A percentile compares a stretch with the other conserved stretches of the same genome.
Conservation (phyloP, 2,888 invertebrate species). For the Incurvaria masculella region DNA sequence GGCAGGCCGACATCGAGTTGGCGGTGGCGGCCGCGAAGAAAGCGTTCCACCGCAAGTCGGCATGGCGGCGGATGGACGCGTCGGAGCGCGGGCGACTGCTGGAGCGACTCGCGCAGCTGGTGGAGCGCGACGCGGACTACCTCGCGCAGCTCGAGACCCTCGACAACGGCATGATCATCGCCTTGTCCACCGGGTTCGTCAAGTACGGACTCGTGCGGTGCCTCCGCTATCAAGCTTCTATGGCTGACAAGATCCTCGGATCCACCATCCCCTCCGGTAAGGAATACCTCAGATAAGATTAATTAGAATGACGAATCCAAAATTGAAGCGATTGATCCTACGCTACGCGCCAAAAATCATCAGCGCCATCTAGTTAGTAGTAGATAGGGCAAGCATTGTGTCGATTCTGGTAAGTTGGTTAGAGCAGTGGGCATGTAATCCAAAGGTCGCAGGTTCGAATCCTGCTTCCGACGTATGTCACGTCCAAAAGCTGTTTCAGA, state of each 20-base stretch:
- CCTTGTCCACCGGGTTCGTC: constrained; percentile 49
- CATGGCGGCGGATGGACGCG: constrained; percentile 81
- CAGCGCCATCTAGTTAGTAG: too few relatives aligned
- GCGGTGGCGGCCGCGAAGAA: constrained; percentile 72
- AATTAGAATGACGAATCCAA: too few relatives aligned
- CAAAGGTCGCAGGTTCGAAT: too few relatives aligned
- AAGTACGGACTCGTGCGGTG: constrained; percentile 42
- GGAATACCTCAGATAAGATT: too few relatives aligned
- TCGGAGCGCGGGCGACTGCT: constrained; percentile 72
- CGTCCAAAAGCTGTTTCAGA: too few relatives aligned
- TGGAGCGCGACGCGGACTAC: constrained; percentile 70
- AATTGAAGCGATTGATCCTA: too few relatives aligned
- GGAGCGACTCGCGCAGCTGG: constrained; percentile 70
- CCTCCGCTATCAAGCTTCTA: constrained; percentile 79
- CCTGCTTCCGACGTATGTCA: too few relatives aligned
- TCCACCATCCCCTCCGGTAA: constrained; percentile 61
- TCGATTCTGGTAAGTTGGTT: too few relatives aligned
- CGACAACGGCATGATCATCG: constrained; percentile 85
- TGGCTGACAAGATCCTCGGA: constrained; percentile 83
- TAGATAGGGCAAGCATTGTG: too few relatives aligned
- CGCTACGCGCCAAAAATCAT: too few relatives aligned
- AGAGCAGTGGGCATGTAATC: too few relatives aligned
- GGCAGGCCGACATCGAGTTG: constrained; percentile 69
- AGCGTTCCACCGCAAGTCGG: constrained; percentile 67
- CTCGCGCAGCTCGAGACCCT: constrained; percentile 82